phyloP scores from a whole-genome alignment of 35 echinoderm and acorn worm genomes.

The Diadema setosum region DNA sequence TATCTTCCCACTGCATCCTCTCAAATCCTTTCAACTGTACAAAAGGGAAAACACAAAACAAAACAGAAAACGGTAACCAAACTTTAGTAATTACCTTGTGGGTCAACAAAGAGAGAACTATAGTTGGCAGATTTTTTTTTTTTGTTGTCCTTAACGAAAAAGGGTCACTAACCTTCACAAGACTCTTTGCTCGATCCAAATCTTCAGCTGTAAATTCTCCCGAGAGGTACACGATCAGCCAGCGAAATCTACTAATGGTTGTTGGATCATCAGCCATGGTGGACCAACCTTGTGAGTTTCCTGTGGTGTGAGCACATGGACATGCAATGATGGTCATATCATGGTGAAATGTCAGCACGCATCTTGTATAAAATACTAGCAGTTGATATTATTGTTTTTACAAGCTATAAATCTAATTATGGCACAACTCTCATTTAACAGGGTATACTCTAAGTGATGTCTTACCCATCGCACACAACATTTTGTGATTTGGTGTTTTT shows the following conservation, averaged over 20 bases:
- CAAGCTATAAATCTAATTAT: neutral
- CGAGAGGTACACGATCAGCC: slow-evolving; percentile 42
- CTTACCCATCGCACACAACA: no score
- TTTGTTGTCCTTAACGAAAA: neutral
- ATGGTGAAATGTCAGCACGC: no score
- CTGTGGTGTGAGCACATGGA: neutral
- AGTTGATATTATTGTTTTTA: neutral
- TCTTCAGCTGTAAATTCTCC: slow-evolving; percentile 10
- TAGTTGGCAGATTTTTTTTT: neutral
- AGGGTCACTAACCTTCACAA: neutral
- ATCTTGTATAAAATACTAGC: no score
- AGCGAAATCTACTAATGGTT: slow-evolving; percentile 25
- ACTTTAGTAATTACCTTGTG: no score
- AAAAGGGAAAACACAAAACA: neutral
- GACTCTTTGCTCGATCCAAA: slow-evolving; percentile 1
- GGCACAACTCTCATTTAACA: neutral
- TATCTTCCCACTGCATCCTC: no score
- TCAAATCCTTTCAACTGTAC: no score
- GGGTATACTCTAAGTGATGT: no score
- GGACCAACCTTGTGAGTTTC: neutral
- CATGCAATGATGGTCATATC: neutral
- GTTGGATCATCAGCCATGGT: neutral
- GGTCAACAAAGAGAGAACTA: neutral
- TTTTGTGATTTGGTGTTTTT: no score
- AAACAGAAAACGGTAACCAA: no score